phyloP scores from a whole-genome alignment of 2,888 invertebrate genomes.

The Atherix ibis region DNA sequence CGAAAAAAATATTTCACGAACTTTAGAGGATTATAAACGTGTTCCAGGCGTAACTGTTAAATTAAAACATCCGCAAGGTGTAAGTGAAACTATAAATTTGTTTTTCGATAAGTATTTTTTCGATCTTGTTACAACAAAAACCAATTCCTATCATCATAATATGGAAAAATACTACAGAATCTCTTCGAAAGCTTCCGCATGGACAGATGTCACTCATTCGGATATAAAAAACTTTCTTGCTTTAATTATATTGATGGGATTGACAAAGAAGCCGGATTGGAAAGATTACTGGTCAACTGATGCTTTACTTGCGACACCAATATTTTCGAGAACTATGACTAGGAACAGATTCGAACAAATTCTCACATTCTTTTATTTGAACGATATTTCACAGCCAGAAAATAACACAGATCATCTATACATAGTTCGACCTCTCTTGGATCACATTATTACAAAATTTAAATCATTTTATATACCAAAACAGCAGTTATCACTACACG shows the following conservation, averaged over 20 bases:
- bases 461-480: conserved; percentile 3
- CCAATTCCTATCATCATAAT: conserved; percentile 5
- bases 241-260: conserved; percentile 4
- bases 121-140: conserved; percentile 5
- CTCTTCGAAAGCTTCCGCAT: conserved; percentile 6
- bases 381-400: conserved; percentile 3
- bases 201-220: conserved; percentile 2
- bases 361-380: conserved; percentile 5
- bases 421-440: conserved; percentile 4
- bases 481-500: conserved; percentile 6
- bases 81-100: conserved; percentile 7
- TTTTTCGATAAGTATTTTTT: conserved; percentile 6
- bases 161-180: conserved; percentile 5
- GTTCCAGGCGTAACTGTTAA: conserved; percentile 7
- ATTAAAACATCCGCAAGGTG: conserved; percentile 4
- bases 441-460: conserved; percentile 5
- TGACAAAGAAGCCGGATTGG: conserved; percentile 5
- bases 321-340: conserved; percentile 4
- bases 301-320: conserved; percentile 5
- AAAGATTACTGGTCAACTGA: conserved; percentile 6
- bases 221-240: conserved; percentile 1
- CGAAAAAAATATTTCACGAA: conserved; percentile 8
- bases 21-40: conserved; percentile 6
- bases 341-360: conserved; percentile 7
- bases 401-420: conserved; percentile 4